A percentile compares a stretch with the other conserved stretches of the same genome.
phyloP scores from a whole-genome alignment of 2,888 invertebrate species.

The Eupithecia insigniata region DNA sequence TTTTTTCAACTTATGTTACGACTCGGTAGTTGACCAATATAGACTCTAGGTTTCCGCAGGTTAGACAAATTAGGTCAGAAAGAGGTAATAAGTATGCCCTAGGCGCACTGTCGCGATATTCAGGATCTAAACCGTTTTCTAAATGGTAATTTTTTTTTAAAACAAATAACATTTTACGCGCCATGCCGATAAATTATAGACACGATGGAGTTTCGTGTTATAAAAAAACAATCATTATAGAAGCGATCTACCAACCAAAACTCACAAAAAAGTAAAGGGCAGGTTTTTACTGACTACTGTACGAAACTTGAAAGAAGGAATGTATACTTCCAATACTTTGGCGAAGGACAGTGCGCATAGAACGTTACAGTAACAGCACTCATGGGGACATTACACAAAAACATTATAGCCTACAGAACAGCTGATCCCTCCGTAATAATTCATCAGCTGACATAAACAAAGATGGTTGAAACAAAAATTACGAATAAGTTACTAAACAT shows the following conservation, averaged over 20 bases:
- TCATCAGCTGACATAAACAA: neutral
- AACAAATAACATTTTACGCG: neutral
- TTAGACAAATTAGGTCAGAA: slow-evolving; percentile 9
- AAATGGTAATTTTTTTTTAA: neutral
- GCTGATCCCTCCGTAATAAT: slow-evolving; percentile 1
- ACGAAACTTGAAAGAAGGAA: neutral
- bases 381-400: slow-evolving; percentile 66
- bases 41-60: neutral
- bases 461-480: neutral
- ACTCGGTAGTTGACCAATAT: neutral
- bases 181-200: neutral
- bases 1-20: neutral
- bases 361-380: slow-evolving; percentile 74
- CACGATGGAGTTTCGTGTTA: neutral
- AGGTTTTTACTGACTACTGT: neutral
- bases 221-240: neutral
- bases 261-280: too few species aligned
- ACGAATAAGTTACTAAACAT: neutral
- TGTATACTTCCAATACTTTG: slow-evolving; percentile 38
- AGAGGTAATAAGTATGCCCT: slow-evolving; percentile 51
- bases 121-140: neutral
- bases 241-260: neutral
- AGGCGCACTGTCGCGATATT: slow-evolving; percentile 57
- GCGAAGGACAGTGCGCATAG: slow-evolving; percentile 59
- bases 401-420: slow-evolving; percentile 23